These are phyloP conservation scores for Seladonia tumulorum DNA, from an alignment of 2,888 invertebrate genomes.

Conservation along the genomic window DNA sequence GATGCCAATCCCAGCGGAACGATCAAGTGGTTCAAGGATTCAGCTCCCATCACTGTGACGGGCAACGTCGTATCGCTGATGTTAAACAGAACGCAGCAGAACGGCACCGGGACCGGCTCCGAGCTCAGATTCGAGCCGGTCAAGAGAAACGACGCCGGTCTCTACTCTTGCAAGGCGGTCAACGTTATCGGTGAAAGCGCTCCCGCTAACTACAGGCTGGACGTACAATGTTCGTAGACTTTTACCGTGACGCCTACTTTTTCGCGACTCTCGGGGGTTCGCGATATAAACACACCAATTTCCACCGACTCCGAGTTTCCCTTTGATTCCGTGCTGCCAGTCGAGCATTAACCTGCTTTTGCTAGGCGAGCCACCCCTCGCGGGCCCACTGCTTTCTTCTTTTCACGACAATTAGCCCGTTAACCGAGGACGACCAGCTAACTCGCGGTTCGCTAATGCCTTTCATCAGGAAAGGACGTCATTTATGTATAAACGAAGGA, in stretches of 20 bases:
- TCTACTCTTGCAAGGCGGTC: conserved; percentile 94
- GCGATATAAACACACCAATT: conserved; percentile 16
- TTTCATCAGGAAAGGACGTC: too few species aligned
- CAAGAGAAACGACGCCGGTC: conserved; percentile 87
- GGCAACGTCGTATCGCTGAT: conserved; percentile 83
- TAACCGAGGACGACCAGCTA: not conserved
- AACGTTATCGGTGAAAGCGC: conserved; percentile 90
- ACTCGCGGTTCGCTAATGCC: not conserved
- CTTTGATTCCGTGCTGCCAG: not conserved
- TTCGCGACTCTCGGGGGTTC: conserved; percentile 13
- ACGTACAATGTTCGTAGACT: conserved; percentile 85
- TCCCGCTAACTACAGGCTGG: conserved; percentile 85
- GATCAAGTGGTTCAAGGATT: conserved; percentile 85
- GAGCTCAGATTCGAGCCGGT: conserved; percentile 86
- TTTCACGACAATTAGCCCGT: not conserved
- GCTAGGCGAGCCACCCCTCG: not conserved
- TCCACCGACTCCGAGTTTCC: not conserved
- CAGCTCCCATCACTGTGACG: conserved; percentile 70
- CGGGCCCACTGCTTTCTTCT: not conserved
- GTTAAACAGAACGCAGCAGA: conserved; percentile 85
- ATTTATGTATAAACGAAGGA: too few species aligned
- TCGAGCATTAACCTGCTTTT: not conserved
- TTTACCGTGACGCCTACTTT: conserved; percentile 30
- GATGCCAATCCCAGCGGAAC: conserved; percentile 86
- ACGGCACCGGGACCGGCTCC: conserved; percentile 80